A percentile compares a stretch with the other conserved stretches of the same genome.
These are phyloP conservation scores for Serilophus lunatus DNA, from an alignment of 2,113 vertebrate genomes.

Conservation along the genomic window DNA sequence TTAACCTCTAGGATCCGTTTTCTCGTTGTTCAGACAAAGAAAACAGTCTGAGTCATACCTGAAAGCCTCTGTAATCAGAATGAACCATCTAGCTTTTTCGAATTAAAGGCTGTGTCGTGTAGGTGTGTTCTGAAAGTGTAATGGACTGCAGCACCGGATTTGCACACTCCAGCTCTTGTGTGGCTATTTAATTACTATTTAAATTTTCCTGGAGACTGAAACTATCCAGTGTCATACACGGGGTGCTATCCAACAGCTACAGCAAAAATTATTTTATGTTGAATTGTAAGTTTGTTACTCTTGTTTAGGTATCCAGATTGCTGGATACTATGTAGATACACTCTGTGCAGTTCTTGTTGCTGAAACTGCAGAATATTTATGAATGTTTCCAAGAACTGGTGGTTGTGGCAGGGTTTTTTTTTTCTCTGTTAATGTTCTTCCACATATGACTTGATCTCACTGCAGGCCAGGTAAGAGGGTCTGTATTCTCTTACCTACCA, in stretches of 20 bases:
- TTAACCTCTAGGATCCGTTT: not conserved
- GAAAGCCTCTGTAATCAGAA: not conserved
- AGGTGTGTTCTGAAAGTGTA: not conserved
- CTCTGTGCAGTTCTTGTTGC: not conserved
- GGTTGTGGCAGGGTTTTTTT: not conserved
- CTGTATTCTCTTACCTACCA: not conserved
- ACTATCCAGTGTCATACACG: not conserved
- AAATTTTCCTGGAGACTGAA: not conserved
- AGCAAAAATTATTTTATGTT: not conserved
- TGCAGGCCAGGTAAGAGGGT: not conserved
- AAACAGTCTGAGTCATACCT: constrained; percentile 22
- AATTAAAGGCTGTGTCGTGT: not conserved
- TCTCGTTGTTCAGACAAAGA: constrained; percentile 3
- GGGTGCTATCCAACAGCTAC: not conserved
- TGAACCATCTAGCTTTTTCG: not conserved
- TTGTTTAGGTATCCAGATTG: accelerated
- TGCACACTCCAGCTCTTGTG: not conserved
- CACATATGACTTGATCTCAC: not conserved
- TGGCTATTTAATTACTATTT: not conserved
- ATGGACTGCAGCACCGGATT: not conserved
- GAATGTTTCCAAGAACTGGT: not conserved
- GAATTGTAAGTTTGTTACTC: not conserved
- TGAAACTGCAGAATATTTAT: not conserved
- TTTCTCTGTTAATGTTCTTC: accelerated
- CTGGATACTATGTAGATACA: not conserved